Conservation (phyloP, 2,113 vertebrate genomes). For the Ceyx margarethae region DNA sequence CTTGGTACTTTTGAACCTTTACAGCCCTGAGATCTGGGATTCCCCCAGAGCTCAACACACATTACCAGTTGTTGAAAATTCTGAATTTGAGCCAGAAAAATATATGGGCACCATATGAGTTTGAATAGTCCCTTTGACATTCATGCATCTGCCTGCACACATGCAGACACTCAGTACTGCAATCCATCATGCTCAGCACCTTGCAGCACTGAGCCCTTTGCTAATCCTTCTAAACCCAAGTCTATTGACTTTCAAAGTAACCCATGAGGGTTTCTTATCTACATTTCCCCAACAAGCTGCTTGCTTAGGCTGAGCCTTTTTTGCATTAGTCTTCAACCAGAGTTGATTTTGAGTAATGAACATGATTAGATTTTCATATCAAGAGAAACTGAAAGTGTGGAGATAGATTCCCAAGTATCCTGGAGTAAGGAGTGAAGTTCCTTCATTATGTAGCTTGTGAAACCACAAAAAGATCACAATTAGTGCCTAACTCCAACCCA, state of each 20-base stretch:
- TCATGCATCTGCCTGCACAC: background rate
- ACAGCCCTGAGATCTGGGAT: background rate
- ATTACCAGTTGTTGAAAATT: background rate
- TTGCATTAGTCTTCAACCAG: slow-evolving; percentile 33
- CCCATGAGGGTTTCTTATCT: slow-evolving; percentile 3
- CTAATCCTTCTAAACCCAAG: slow-evolving; percentile 40
- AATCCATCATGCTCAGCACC: background rate
- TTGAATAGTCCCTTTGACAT: background rate
- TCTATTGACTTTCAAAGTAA: slow-evolving; percentile 56
- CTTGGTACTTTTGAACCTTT: background rate
- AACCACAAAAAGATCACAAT: background rate
- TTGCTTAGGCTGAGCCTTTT: slow-evolving; percentile 47
- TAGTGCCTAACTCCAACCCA: background rate
- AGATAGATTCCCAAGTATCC: background rate
- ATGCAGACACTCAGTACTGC: background rate
- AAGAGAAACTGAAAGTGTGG: slow-evolving; percentile 4
- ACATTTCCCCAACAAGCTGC: slow-evolving; percentile 21
- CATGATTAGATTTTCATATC: slow-evolving; percentile 32
- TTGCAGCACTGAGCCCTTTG: background rate
- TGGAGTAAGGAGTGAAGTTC: slow-evolving; percentile 19
- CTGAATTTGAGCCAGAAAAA: background rate
- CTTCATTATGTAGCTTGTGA: background rate
- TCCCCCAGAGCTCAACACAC: background rate
- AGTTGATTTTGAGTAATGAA: slow-evolving; percentile 43
- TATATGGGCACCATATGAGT: background rate